These are phyloP conservation scores for Mus musculus DNA, from an alignment of 2,113 vertebrate genomes.

Conservation along the genomic window DNA sequence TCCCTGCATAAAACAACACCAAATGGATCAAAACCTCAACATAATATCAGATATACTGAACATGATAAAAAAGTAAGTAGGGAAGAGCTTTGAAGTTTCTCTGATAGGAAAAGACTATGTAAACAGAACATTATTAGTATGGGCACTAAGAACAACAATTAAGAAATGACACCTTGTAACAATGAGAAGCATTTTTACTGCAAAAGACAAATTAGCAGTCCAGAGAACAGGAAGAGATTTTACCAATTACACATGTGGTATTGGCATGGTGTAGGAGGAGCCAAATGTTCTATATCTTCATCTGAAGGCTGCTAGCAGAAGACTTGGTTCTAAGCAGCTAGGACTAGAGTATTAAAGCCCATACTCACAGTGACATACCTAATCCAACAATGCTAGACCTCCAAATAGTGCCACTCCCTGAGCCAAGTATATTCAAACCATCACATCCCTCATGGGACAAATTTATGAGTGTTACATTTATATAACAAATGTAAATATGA, in stretches of 20 bases:
- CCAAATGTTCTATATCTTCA: too few relatives aligned
- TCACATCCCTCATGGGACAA: neutral
- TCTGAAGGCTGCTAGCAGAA: too few relatives aligned
- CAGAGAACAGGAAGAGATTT: neutral
- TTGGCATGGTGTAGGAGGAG: too few relatives aligned
- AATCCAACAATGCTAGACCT: too few relatives aligned
- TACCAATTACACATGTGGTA: neutral
- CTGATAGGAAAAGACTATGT: neutral
- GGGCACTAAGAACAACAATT: neutral
- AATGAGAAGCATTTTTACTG: neutral
- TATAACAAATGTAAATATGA: neutral
- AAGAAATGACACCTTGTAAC: neutral
- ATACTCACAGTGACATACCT: too few relatives aligned
- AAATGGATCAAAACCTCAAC: neutral
- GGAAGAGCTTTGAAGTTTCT: neutral
- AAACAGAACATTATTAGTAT: neutral
- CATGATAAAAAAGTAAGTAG: neutral
- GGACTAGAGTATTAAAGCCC: too few relatives aligned
- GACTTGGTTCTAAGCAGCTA: too few relatives aligned
- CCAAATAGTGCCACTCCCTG: too few relatives aligned
- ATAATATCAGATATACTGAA: neutral
- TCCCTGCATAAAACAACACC: neutral
- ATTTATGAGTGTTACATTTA: neutral
- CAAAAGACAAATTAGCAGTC: neutral
- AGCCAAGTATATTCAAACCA: too few relatives aligned